phyloP scores from a whole-genome alignment of 1,140 invertebrate genomes.

The Panonychus citri region DNA sequence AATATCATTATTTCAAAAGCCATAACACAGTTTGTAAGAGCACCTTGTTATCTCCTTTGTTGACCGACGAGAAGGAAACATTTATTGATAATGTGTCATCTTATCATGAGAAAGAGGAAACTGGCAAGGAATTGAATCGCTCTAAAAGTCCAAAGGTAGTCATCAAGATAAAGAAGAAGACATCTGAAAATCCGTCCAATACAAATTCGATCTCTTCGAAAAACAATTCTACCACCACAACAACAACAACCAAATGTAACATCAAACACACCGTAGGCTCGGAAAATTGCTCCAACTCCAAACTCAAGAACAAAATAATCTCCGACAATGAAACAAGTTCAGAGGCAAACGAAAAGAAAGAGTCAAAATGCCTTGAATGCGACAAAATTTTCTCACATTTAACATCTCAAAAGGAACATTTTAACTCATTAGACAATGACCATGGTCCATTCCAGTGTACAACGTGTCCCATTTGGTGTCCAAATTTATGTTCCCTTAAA shows the following conservation, averaged over 20 bases:
- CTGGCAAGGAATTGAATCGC: no score
- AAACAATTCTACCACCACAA: background rate
- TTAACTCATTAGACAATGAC: background rate
- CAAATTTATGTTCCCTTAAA: background rate
- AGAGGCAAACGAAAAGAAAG: background rate
- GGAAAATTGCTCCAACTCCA: no score
- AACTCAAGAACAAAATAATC: no score
- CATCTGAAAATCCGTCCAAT: background rate
- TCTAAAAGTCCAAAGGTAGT: background rate
- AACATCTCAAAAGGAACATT: background rate
- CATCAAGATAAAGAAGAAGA: background rate
- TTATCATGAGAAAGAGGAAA: no score
- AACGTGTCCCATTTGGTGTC: background rate
- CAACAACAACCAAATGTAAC: background rate
- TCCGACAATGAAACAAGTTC: background rate
- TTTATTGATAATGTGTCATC: no score
- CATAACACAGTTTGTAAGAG: background rate
- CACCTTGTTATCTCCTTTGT: background rate
- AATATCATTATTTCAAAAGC: background rate
- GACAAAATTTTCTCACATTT: background rate
- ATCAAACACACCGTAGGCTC: no score
- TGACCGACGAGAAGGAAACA: no score
- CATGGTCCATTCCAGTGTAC: background rate
- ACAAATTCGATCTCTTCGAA: background rate
- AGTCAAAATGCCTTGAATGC: background rate